Percentiles rank a stretch among this genome's conserved stretches.
Conservation (phyloP, 1,140 invertebrate species). For the Achatina immaculata region DNA sequence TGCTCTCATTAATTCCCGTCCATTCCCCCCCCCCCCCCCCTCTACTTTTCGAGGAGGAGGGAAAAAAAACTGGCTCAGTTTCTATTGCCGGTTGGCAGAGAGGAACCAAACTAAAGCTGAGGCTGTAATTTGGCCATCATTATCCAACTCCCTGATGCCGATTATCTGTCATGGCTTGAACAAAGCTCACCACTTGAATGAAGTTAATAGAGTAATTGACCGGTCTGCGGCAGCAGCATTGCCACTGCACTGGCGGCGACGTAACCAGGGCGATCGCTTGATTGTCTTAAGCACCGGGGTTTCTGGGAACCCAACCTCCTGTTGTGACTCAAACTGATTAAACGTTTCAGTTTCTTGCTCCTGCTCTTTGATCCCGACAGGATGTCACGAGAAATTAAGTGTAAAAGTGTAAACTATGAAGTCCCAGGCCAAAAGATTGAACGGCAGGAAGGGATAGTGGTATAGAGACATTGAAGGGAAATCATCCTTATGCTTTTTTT, state of each 20-base stretch:
- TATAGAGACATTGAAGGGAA: too few relatives aligned
- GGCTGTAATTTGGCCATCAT: slow-evolving; percentile 9
- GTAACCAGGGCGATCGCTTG: not conserved
- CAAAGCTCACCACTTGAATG: not conserved
- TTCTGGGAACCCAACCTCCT: not conserved
- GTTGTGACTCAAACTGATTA: too few relatives aligned
- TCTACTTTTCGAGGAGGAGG: too few relatives aligned
- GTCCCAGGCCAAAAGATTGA: too few relatives aligned
- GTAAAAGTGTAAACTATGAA: too few relatives aligned
- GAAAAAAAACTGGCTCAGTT: not conserved
- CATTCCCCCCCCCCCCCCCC: too few relatives aligned
- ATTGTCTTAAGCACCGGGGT: slow-evolving; percentile 4
- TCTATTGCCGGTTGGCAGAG: not conserved
- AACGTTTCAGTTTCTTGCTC: too few relatives aligned
- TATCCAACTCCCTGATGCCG: not conserved
- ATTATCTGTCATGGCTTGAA: not conserved
- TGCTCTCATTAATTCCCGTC: not conserved
- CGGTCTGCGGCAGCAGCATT: not conserved
- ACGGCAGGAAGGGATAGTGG: too few relatives aligned
- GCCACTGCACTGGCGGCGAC: not conserved
- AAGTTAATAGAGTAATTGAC: slow-evolving; percentile 7
- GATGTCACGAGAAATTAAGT: too few relatives aligned
- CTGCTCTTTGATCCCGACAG: too few relatives aligned
- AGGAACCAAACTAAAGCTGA: not conserved
- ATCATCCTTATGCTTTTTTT: too few relatives aligned